These are phyloP conservation scores for Triplophysa bombifrons DNA, from an alignment of 2,797 vertebrate species.

Conservation along the genomic window DNA sequence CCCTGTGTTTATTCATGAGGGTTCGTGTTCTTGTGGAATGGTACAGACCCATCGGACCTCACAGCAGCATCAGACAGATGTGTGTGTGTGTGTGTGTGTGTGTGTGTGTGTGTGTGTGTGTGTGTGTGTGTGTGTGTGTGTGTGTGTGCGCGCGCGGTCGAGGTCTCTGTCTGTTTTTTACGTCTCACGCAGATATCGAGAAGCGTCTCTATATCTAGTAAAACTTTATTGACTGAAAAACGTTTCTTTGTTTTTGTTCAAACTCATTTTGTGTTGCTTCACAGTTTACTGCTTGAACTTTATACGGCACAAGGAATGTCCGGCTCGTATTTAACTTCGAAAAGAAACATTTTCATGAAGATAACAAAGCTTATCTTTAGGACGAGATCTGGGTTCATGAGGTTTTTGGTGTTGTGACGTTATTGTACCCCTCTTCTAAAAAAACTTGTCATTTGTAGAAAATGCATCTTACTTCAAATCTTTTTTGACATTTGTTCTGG, in stretches of 20 bases:
- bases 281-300: background rate
- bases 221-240: conserved; percentile 76
- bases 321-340: background rate
- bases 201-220: conserved; percentile 67
- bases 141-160: conserved; percentile 65
- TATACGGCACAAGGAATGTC: background rate
- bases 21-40: conserved; percentile 71
- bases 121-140: conserved; percentile 49
- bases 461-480: too few species aligned
- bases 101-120: conserved; percentile 43
- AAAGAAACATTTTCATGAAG: background rate
- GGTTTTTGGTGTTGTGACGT: background rate
- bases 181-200: conserved; percentile 68
- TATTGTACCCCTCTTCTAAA: background rate
- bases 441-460: too few species aligned
- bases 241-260: conserved; percentile 71
- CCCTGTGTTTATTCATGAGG: conserved; percentile 65
- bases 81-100: conserved; percentile 15
- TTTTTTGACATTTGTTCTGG: too few species aligned
- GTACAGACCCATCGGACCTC: conserved; percentile 67
- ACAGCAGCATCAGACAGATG: conserved; percentile 56
- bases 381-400: background rate
- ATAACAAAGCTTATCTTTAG: background rate
- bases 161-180: conserved; percentile 74
- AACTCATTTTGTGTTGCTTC: conserved; percentile 71